Evolutionary conservation across 2,113 vertebrate species (phyloP).

Genomic region (Leiothrix lutea): DNA sequence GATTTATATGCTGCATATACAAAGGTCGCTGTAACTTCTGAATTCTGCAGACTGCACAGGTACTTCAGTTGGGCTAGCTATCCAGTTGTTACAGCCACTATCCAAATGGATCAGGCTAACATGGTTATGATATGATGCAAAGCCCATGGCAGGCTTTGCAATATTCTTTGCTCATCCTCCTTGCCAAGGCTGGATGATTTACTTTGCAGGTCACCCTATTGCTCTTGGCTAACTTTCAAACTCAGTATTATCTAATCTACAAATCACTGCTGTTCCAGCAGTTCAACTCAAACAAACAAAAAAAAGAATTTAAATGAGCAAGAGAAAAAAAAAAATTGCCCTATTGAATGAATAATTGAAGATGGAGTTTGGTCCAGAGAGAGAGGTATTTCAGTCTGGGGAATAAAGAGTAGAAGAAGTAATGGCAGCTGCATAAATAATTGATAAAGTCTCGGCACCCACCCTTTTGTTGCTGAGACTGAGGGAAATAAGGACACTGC

Average conservation of each 20-base stretch:
- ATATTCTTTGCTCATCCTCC: neutral
- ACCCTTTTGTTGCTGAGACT: neutral
- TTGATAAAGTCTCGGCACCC: neutral
- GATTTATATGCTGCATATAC: neutral
- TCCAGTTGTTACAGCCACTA: neutral
- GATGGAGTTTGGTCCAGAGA: neutral
- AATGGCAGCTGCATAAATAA: constrained; percentile 22
- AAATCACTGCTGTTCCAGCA: neutral
- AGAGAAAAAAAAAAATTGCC: neutral
- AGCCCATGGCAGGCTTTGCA: neutral
- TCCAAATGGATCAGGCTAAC: neutral
- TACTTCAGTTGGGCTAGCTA: neutral
- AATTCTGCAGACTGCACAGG: neutral
- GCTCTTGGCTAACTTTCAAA: neutral
- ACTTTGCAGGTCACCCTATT: neutral
- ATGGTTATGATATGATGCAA: neutral
- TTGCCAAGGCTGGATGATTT: neutral
- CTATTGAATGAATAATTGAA: constrained; percentile 4
- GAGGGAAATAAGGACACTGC: neutral
- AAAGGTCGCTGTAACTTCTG: neutral
- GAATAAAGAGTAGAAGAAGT: neutral
- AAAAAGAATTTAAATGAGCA: neutral
- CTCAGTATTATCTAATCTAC: neutral
- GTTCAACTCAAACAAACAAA: neutral
- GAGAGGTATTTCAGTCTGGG: neutral